phyloP scores from a whole-genome alignment of 2,888 invertebrate species.

The Napeogenes inachia region DNA sequence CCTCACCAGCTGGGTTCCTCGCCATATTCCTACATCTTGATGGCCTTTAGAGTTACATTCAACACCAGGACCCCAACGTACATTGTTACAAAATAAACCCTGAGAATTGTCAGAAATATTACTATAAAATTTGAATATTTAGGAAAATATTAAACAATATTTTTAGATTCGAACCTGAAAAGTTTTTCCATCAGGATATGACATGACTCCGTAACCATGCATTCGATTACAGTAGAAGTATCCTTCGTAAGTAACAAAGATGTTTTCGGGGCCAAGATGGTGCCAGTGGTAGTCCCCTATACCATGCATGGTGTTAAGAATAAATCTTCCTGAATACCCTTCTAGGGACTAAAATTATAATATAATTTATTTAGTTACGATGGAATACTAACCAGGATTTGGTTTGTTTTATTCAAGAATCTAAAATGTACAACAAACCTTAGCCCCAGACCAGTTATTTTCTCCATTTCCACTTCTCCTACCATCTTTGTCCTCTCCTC shows the following conservation, averaged over 20 bases:
- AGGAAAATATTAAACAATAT: constrained; percentile 4
- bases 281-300: constrained; percentile 66
- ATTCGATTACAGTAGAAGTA: constrained; percentile 69
- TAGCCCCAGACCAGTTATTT: constrained; percentile 56
- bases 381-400: too few relatives aligned
- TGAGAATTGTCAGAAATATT: constrained; percentile 30
- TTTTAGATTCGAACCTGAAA: constrained; percentile 47
- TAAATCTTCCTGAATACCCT: constrained; percentile 60
- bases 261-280: constrained; percentile 41
- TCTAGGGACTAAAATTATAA: constrained; percentile 53
- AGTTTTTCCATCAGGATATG: constrained; percentile 65
- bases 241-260: constrained; percentile 64
- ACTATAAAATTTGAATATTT: neutral
- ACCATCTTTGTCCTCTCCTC: constrained; percentile 49
- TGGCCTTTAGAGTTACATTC: constrained; percentile 55
- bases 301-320: constrained; percentile 71
- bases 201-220: constrained; percentile 75
- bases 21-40: constrained; percentile 78
- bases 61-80: constrained; percentile 78
- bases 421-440: constrained; percentile 37
- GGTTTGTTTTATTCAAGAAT: too few relatives aligned
- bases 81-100: constrained; percentile 72
- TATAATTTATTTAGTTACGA: neutral
- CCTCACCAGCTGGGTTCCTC: constrained; percentile 62
- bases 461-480: constrained; percentile 44